These are phyloP conservation scores for Buphagus erythrorhynchus DNA, from an alignment of 2,797 vertebrate genomes.

Conservation along the genomic window DNA sequence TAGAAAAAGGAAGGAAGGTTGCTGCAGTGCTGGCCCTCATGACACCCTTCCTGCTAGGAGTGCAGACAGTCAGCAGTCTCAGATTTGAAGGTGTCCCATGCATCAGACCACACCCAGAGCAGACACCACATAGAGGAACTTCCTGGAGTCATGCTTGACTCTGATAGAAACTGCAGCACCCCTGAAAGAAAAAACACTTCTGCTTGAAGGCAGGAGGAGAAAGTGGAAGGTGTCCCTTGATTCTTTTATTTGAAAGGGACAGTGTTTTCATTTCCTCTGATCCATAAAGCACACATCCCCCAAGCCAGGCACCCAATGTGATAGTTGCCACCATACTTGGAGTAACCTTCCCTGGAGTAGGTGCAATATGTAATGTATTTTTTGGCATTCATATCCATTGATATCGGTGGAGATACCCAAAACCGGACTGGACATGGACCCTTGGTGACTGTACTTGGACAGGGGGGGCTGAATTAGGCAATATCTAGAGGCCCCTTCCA, in stretches of 20 bases:
- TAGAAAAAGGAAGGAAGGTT: neutral
- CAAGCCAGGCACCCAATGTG: neutral
- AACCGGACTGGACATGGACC: neutral
- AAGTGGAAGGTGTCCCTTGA: neutral
- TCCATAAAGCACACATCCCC: neutral
- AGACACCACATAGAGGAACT: neutral
- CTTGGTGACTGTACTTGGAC: accelerated
- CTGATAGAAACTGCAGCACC: neutral
- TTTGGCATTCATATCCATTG: neutral
- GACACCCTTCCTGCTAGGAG: neutral
- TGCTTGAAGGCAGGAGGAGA: neutral
- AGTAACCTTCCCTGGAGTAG: neutral
- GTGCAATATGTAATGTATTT: neutral
- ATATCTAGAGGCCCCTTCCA: neutral
- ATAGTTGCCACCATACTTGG: neutral
- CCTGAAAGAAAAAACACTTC: neutral
- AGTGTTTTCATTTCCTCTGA: neutral
- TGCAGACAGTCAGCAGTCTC: neutral
- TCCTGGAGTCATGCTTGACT: neutral
- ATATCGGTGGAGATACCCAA: neutral
- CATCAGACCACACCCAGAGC: neutral
- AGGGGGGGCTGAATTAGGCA: accelerated
- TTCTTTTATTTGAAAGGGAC: neutral
- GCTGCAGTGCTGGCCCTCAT: neutral
- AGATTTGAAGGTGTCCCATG: neutral